Conservation (phyloP, 1,140 invertebrate species). For the Bacillus rossius region DNA sequence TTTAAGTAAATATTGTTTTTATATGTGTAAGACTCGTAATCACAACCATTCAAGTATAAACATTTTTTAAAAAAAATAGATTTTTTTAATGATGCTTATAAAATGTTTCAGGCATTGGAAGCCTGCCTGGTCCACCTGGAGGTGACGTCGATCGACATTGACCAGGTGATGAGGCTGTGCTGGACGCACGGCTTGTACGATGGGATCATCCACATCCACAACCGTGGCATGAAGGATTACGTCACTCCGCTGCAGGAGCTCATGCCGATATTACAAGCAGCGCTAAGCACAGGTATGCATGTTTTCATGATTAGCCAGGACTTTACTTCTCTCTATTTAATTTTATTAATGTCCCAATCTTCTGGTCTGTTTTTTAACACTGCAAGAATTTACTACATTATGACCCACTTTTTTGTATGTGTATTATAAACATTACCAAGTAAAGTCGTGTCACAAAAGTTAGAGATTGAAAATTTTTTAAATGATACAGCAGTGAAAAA, state of each 20-base stretch:
- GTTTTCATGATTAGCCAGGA: neutral
- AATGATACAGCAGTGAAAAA: no score
- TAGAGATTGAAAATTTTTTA: no score
- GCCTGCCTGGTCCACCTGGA: conserved; percentile 75
- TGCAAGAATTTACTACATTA: no score
- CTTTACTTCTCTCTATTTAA: neutral
- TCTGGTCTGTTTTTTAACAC: no score
- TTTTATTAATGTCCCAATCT: neutral
- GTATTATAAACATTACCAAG: neutral
- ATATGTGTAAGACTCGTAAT: no score
- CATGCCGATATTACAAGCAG: conserved; percentile 49
- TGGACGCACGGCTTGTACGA: conserved; percentile 74
- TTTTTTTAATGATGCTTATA: no score
- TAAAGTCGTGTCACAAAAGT: no score
- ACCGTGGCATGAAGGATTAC: conserved; percentile 78
- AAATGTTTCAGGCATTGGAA: conserved; percentile 69
- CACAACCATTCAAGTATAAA: no score
- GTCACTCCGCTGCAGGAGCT: conserved; percentile 77
- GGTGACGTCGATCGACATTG: conserved; percentile 80
- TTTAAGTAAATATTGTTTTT: no score
- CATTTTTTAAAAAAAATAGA: no score
- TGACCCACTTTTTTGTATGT: neutral
- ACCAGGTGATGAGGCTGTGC: conserved; percentile 81
- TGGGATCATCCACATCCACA: conserved; percentile 85
- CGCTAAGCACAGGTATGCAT: conserved; percentile 33